Base-by-base conservation (phyloP, 2,888 invertebrate species). In the Chalcosyrphus nemorum region DNA sequence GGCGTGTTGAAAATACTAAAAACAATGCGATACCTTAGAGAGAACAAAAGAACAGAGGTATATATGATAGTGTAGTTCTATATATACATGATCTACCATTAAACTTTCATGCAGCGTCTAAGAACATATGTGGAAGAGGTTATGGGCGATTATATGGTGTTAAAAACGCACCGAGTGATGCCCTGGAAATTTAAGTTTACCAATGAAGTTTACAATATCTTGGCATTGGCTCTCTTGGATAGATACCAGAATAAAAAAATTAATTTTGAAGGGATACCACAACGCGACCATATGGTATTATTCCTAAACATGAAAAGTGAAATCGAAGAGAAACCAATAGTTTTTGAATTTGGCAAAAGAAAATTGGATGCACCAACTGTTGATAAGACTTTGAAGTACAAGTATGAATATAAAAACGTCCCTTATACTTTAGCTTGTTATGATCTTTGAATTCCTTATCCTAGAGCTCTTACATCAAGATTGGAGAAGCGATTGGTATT, bases 1-100 rank as follows among this genome's bases (percentile, higher is more conserved):
- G 88, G 88, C 57, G 90, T 90, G 89, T 74, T 87, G 6, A 86
- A 88, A 7, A 88, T 89, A 52, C 76, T 91, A 29, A 76, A 87
- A 6, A 88, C 63, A 1, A 88, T 90, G 21, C 87, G 80, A 15
- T 61, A 87, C 4, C 85, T 90, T 0, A 84, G 89, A 2, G 65
- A 65, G 11, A 76, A 84, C 9, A 87, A 88, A 0, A 86, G 88
- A 27, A 27, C 90, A 32, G 56, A 76, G 27, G 90, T 89, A 86
- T 17, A 7, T n/a, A 24, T 4, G 24, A 24, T 24, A 24, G 4
- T 24, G 3, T 24, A 24, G n/a, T 24, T 24, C 43, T 0, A 41
- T 0, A 0, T 86, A 85, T 81, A 24, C n/a, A n/a, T n/a, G n/a
- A n/a, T 5, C 35, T 45, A 13, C 1, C 4, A 11, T 1, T 2